These are phyloP conservation scores for Apoda limacodes DNA, from an alignment of 2,888 invertebrate genomes.

Conservation along the genomic window DNA sequence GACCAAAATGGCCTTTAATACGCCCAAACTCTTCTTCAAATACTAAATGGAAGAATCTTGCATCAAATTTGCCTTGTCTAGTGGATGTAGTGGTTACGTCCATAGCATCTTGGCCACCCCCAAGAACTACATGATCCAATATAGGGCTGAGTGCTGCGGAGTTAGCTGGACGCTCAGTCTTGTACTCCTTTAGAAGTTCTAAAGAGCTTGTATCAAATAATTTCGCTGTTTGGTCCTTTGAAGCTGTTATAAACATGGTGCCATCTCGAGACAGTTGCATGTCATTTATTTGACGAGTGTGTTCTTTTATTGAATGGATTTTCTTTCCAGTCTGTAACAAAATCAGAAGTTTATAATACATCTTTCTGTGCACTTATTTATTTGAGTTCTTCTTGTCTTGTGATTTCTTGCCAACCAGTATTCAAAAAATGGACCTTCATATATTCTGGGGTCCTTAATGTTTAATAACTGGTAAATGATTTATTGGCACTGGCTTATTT, in stretches of 20 bases:
- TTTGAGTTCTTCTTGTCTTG: too few relatives aligned
- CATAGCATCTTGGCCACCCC: constrained; percentile 99
- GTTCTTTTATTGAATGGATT: constrained; percentile 82
- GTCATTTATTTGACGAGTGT: constrained; percentile 91
- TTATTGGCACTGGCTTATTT: too few relatives aligned
- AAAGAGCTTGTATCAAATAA: constrained; percentile 91
- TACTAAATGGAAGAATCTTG: constrained; percentile 92
- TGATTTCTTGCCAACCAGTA: too few relatives aligned
- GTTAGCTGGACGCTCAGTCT: constrained; percentile 97
- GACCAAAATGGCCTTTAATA: constrained; percentile 99
- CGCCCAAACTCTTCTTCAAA: constrained; percentile 98
- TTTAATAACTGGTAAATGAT: too few relatives aligned
- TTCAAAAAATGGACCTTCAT: too few relatives aligned
- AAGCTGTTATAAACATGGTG: constrained; percentile 97
- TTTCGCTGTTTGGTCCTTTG: constrained; percentile 96
- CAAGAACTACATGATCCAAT: constrained; percentile 95
- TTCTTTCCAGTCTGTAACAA: constrained; percentile 83
- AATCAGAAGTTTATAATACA: too few relatives aligned
- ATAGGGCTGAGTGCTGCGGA: constrained; percentile 98
- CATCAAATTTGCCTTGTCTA: constrained; percentile 97
- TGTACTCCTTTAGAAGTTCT: constrained; percentile 92
- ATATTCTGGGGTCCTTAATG: too few relatives aligned
- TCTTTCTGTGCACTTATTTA: too few relatives aligned
- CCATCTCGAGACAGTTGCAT: constrained; percentile 95
- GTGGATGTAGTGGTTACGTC: constrained; percentile 97